Evolutionary conservation across 2,888 invertebrate species (phyloP).

Genomic region (Drosophila ustulata): DNA sequence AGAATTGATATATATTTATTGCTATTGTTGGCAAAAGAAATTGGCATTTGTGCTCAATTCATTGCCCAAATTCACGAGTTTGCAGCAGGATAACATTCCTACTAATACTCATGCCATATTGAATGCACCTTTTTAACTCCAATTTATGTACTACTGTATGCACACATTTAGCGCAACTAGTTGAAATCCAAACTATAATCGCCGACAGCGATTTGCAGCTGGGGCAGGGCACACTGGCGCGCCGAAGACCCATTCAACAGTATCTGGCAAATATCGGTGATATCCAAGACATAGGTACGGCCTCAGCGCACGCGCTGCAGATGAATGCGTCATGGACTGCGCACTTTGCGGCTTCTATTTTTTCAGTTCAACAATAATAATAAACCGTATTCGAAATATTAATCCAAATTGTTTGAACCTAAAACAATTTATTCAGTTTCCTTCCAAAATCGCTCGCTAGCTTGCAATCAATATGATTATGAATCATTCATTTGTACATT

Average conservation of each 20-base stretch:
- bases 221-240: constrained; percentile 62
- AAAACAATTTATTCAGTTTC: constrained; percentile 38
- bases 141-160: constrained; percentile 51
- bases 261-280: constrained; percentile 45
- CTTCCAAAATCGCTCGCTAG: constrained; percentile 44
- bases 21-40: neutral
- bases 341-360: constrained; percentile 49
- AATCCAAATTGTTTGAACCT: constrained; percentile 38
- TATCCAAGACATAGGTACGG: constrained; percentile 72
- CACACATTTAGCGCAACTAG: constrained; percentile 80
- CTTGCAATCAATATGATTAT: constrained; percentile 48
- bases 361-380: constrained; percentile 35
- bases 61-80: neutral
- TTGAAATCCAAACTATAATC: constrained; percentile 81
- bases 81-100: neutral
- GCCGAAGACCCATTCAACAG: constrained; percentile 49
- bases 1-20: neutral
- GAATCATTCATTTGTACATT: constrained; percentile 50
- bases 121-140: constrained; percentile 20
- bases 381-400: constrained; percentile 38
- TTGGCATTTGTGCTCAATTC: neutral
- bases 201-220: constrained; percentile 72
- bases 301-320: constrained; percentile 36
- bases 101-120: constrained; percentile 20
- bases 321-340: constrained; percentile 33